phyloP scores from a whole-genome alignment of 2,113 vertebrate species.

The Zosterops hypoxanthus region DNA sequence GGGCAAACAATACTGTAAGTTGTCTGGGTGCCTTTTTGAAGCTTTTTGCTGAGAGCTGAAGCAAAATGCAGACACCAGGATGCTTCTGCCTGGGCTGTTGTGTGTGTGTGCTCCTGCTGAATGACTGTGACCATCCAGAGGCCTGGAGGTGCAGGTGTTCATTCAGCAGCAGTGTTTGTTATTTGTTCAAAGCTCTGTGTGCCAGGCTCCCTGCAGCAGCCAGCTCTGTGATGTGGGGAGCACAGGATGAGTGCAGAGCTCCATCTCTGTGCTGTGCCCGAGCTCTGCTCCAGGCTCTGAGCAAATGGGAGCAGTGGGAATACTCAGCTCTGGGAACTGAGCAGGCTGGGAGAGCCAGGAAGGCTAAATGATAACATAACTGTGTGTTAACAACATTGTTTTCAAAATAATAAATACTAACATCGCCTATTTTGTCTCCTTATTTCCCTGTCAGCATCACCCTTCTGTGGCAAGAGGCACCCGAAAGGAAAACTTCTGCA shows the following conservation, averaged over 20 bases:
- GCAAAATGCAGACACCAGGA: background rate
- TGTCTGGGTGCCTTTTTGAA: background rate
- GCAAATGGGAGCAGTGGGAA: background rate
- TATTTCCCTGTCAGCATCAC: slow-evolving; percentile 55
- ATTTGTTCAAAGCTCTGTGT: background rate
- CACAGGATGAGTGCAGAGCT: background rate
- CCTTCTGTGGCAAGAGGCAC: slow-evolving; percentile 65
- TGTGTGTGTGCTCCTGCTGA: background rate
- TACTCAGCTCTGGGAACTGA: background rate
- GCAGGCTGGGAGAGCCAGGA: background rate
- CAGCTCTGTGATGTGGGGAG: background rate
- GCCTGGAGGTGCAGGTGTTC: background rate
- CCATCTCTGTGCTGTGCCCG: background rate
- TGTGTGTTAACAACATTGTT: background rate
- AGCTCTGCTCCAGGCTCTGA: background rate
- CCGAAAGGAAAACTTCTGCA: slow-evolving; percentile 66
- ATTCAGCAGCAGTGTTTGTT: background rate
- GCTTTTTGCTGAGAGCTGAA: background rate
- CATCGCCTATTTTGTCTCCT: slow-evolving; percentile 12
- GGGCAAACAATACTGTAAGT: background rate
- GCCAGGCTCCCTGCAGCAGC: background rate
- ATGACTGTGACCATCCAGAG: background rate
- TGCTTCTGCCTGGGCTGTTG: too few relatives aligned
- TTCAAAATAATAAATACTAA: background rate
- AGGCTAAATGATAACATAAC: background rate